Evolutionary conservation across 1,140 invertebrate genomes (phyloP).

Genomic region (Sarcophaga bullata): DNA sequence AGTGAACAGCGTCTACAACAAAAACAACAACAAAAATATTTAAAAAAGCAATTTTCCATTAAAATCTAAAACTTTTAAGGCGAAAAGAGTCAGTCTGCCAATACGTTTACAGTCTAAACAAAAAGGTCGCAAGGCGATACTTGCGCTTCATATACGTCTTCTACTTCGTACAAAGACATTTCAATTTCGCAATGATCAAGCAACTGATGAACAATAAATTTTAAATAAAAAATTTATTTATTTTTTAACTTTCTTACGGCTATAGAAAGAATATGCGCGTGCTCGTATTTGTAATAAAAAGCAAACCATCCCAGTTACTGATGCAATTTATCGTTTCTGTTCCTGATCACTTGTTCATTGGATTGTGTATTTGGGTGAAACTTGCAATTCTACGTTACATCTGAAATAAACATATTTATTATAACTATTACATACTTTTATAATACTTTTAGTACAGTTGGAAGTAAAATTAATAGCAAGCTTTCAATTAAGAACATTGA

Average conservation of each 20-base stretch:
- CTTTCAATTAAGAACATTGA: no score
- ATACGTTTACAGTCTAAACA: background rate
- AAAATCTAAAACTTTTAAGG: conserved; percentile 41
- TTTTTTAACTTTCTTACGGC: background rate
- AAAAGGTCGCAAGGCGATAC: conserved; percentile 30
- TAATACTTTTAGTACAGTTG: no score
- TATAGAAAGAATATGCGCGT: background rate
- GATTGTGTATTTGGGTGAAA: no score
- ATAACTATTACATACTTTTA: no score
- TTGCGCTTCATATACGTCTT: background rate
- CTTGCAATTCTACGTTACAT: no score
- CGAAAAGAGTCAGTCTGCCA: background rate
- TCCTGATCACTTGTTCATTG: conserved; percentile 1
- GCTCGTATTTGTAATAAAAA: conserved; percentile 19
- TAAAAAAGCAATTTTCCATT: conserved; percentile 44
- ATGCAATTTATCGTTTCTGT: conserved; percentile 35
- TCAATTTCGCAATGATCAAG: conserved; percentile 39
- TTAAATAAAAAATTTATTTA: conserved; percentile 8
- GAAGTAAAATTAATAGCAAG: no score
- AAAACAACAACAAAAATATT: conserved; percentile 25
- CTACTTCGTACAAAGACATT: conserved; percentile 42
- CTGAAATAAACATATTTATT: no score
- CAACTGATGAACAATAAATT: conserved; percentile 45
- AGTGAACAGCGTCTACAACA: background rate
- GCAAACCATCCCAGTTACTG: conserved; percentile 29